Base-by-base conservation (phyloP, 1,140 invertebrate genomes). In the Radopholus similis region DNA sequence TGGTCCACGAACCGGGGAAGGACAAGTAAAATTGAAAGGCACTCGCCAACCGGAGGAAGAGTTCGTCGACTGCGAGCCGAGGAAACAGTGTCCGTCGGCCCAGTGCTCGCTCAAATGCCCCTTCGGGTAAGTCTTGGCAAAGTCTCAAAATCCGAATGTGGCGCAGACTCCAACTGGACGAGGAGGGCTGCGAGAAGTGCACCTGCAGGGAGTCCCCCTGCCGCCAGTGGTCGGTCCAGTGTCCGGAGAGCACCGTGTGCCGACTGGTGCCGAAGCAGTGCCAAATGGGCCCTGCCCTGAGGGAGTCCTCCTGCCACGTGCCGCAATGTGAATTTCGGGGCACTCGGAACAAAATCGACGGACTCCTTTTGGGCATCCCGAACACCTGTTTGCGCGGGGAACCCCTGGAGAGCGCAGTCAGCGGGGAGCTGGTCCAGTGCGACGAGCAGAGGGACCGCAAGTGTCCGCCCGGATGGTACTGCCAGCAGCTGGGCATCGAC, bases 401-500 rank as follows among this genome's bases (percentile, higher is more conserved):
- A 42, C 77, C 77, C 6, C 49, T 79, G 28, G 63, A 68, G 34
- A 47, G 51, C 38, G 58, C 26, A 38, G 34, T 1, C 34, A 81
- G 28, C 44, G 68, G 56, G 21, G 42, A 51, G 51, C 30, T 70
- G 59, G 32, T 55, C 15, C 26, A 60, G 37, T 76, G 74, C 55
- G 54, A 77, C 58, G 53, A 65, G 21, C 32, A 49, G 51, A 44
- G 59, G 21, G 60, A 49, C n/a, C 47, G 32, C 9, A 58, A 66
- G 23, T 81, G 78, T 53, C 78, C 77, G 1, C 49, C 66, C 18
- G 76, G 78, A 21, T 79, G 73, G 67, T 70, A 65, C 56, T 79
- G 77, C 49, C 67, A 77, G 26, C 64, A 66, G 37, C 62, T 81
- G 35, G 77, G 77, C 40, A 57, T 69, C 11, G 64, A 54, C 11